These are phyloP conservation scores for Sciurus niger DNA, from an alignment of 2,113 vertebrate genomes.

Conservation along the genomic window DNA sequence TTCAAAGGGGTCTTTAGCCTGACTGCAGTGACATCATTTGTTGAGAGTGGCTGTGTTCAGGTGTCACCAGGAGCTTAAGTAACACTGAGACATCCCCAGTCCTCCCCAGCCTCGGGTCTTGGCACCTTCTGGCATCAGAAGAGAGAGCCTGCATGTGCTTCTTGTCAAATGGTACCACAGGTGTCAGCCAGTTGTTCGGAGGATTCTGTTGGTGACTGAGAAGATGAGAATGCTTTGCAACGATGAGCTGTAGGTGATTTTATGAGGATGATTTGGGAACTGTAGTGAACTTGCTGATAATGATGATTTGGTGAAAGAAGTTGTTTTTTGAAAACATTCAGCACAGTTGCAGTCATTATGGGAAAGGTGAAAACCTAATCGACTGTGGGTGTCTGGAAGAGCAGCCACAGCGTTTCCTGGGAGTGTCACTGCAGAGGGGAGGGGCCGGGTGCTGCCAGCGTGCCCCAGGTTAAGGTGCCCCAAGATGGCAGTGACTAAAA, in stretches of 20 bases:
- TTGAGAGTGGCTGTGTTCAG: not conserved
- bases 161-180: not conserved
- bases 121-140: constrained; percentile 18
- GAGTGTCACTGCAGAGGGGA: constrained; percentile 34
- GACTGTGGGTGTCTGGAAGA: constrained; percentile 2
- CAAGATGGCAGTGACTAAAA: too few species aligned
- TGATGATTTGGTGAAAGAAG: constrained; percentile 47
- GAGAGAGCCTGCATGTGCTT: not conserved
- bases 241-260: not conserved
- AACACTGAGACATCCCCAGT: not conserved
- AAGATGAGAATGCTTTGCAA: not conserved
- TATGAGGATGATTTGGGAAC: constrained; percentile 56
- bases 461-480: not conserved
- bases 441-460: not conserved
- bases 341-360: constrained; percentile 45
- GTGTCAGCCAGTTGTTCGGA: constrained; percentile 42
- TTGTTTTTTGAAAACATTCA: constrained; percentile 56
- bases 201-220: not conserved
- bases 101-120: not conserved
- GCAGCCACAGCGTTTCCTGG: not conserved
- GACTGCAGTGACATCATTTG: not conserved
- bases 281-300: not conserved
- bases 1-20: not conserved
- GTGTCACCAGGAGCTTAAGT: not conserved
- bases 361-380: constrained; percentile 47